Evolutionary conservation across 2,797 vertebrate genomes (phyloP).

Genomic region (Galagoides demidoff): DNA sequence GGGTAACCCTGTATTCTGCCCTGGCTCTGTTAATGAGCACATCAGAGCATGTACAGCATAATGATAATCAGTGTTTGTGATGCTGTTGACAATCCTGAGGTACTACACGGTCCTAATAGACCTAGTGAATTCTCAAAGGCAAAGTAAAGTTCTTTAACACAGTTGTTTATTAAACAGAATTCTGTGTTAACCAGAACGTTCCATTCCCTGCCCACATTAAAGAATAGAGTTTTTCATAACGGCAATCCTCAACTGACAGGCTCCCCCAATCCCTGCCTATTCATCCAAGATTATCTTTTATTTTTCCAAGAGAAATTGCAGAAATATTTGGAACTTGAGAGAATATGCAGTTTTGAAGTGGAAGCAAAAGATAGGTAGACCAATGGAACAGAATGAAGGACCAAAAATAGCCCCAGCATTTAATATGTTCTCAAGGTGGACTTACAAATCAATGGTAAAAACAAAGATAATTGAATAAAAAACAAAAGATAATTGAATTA

Average conservation of each 20-base stretch:
- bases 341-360: neutral
- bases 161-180: neutral
- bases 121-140: neutral
- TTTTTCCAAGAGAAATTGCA: neutral
- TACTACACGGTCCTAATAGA: neutral
- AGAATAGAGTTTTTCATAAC: conserved; percentile 16
- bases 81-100: neutral
- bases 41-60: neutral
- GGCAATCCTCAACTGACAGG: neutral
- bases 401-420: neutral
- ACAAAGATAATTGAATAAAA: neutral
- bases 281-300: neutral
- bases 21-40: neutral
- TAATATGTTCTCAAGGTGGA: neutral
- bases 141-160: neutral
- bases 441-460: neutral
- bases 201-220: neutral
- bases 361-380: conserved; percentile 12
- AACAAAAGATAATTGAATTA: conserved; percentile 15
- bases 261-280: neutral
- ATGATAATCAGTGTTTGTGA: too few species aligned
- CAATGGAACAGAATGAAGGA: neutral
- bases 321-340: conserved; percentile 38
- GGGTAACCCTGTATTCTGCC: neutral
- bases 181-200: neutral